Percentiles rank a stretch among this genome's conserved stretches.
phyloP scores from a whole-genome alignment of 1,140 invertebrate genomes.

The Laupala kohalensis region DNA sequence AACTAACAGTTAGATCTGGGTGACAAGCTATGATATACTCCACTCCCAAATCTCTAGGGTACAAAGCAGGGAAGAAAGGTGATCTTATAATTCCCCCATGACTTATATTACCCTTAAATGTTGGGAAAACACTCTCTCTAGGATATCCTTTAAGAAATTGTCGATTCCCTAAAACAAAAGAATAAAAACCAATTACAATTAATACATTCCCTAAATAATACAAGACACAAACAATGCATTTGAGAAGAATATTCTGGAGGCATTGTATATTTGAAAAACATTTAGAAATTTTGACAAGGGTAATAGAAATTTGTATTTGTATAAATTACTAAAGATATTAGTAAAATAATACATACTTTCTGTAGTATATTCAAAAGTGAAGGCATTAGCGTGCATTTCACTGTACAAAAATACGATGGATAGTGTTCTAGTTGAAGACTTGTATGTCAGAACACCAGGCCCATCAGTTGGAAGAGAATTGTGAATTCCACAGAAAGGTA shows the following conservation, averaged over 20 bases:
- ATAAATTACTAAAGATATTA: not conserved
- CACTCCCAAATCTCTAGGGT: slow-evolving; percentile 50
- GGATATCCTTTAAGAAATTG: slow-evolving; percentile 38
- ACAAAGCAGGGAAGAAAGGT: slow-evolving; percentile 55
- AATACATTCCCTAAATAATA: too few species aligned
- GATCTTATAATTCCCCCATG: slow-evolving; percentile 36
- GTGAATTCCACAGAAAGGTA: slow-evolving; percentile 40
- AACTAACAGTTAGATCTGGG: slow-evolving; percentile 24
- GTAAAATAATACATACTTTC: slow-evolving; percentile 38
- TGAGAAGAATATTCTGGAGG: too few species aligned
- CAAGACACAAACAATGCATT: too few species aligned
- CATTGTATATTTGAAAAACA: too few species aligned
- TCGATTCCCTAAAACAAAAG: slow-evolving; percentile 39
- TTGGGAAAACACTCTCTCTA: slow-evolving; percentile 22
- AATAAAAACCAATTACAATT: too few species aligned
- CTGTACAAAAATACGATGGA: slow-evolving; percentile 48
- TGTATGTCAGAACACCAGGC: slow-evolving; percentile 31
- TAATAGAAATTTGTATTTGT: too few species aligned
- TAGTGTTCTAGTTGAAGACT: slow-evolving; percentile 45
- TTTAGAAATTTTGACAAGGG: too few species aligned
- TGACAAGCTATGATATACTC: slow-evolving; percentile 50
- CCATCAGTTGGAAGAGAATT: slow-evolving; percentile 23
- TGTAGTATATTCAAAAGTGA: slow-evolving; percentile 47
- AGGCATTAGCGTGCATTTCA: slow-evolving; percentile 45
- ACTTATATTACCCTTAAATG: not conserved